Evolutionary conservation across 2,888 invertebrate genomes (phyloP), one percentile per base, ranked within the genome.

Genomic region (Galerucella calmariensis): DNA sequence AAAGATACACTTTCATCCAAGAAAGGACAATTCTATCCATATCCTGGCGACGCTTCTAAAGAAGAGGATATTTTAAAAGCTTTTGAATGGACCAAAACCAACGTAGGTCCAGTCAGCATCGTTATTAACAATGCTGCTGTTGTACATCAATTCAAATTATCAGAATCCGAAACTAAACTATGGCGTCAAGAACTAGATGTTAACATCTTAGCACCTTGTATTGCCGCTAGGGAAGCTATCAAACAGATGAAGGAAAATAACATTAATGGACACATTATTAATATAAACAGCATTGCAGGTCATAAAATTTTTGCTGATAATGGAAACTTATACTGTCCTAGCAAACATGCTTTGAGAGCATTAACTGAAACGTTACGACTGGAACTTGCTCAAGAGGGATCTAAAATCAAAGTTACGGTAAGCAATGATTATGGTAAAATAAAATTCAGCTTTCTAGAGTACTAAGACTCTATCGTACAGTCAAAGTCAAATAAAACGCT

Each of bases 111-210:
- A 2, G 81, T 87, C 11, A 83, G 86, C 65, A 82, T 87, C 48
- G 78, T 88, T 35, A 81, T 88, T 6, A 88, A 88, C 75, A 87
- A 87, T 74, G 87, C 87, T n/a, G 87, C 86, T 11, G 35, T 41
- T 41, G 0, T 41, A 41, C 0, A 8, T 41, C 8, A 0, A 0
- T 8, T 8, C 1, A 41, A 41, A 41, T 41, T 41, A 8, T 1
- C 35, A 8, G 81, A 84, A 79, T 79, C 79, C 1, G 68, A 77
- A 44, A 77, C 79, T 1, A 75, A 79, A 59, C 63, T 63, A 2
- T 82, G 81, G 81, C 72, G 67, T 27, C 61, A 76, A 48, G 65
- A 75, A 24, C 59, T 81, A 4, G 76, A 79, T 70, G 69, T 77
- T 1, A 78, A 79, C 48, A 73, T 80, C 1, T 24, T 80, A 9